Conservation (phyloP, 2,797 vertebrate genomes). For the Sandelia bainsii region DNA sequence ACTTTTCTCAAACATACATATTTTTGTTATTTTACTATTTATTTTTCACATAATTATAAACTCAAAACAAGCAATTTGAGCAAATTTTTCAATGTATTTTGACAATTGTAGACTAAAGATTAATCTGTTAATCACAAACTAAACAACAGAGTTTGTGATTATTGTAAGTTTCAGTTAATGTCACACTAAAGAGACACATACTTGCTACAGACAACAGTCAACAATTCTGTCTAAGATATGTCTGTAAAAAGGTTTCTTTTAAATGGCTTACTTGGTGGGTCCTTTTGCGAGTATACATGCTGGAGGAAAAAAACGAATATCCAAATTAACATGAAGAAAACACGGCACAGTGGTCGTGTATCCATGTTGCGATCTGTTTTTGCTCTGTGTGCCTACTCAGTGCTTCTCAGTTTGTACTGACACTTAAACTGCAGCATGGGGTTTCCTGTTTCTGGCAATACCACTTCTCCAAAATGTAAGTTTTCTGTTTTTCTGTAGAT, state of each 20-base stretch:
- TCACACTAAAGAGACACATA: neutral
- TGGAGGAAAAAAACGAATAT: slow-evolving; percentile 39
- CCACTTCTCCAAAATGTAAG: slow-evolving; percentile 70
- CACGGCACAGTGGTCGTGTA: neutral
- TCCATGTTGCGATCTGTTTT: slow-evolving; percentile 19
- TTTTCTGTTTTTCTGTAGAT: slow-evolving; percentile 14
- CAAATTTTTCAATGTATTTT: neutral
- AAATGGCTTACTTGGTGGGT: slow-evolving; percentile 58
- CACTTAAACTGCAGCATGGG: neutral
- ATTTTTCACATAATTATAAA: neutral
- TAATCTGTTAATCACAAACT: neutral
- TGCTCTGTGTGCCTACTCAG: neutral
- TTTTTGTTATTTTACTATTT: neutral
- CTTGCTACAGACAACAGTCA: neutral
- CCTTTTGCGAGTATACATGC: slow-evolving; percentile 20
- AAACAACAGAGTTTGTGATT: neutral
- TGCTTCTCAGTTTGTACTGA: slow-evolving; percentile 28
- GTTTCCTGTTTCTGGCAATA: slow-evolving; percentile 70
- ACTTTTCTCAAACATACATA: neutral
- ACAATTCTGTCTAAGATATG: neutral
- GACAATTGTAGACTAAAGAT: neutral
- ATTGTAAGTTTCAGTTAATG: neutral
- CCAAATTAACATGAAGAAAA: slow-evolving; percentile 31
- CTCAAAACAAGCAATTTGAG: neutral
- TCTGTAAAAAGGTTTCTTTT: slow-evolving; percentile 1